These are phyloP conservation scores for Petroica traversi DNA, from an alignment of 2,113 vertebrate genomes.

Conservation along the genomic window DNA sequence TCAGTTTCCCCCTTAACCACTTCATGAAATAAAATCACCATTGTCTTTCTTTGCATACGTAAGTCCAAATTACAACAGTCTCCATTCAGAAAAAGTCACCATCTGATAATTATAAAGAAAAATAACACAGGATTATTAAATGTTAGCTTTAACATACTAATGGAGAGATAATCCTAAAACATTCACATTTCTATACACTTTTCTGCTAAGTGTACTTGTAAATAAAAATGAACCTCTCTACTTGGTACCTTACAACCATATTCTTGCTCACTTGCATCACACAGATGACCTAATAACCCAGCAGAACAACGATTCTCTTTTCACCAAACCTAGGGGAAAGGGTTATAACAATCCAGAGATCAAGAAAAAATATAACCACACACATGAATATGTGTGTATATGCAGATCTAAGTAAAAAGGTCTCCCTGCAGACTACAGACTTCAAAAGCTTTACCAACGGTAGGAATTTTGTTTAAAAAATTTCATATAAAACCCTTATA, in stretches of 20 bases:
- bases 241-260: background rate
- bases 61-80: background rate
- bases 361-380: background rate
- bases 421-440: background rate
- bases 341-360: background rate
- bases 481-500: background rate
- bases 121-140: background rate
- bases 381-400: fast-evolving
- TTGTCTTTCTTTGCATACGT: fast-evolving
- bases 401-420: background rate
- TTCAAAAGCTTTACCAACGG: background rate
- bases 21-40: background rate
- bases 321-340: background rate
- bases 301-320: background rate
- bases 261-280: background rate
- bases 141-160: background rate
- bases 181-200: background rate
- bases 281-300: background rate
- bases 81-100: background rate
- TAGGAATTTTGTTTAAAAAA: background rate
- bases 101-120: background rate
- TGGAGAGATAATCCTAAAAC: background rate
- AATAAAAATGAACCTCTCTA: background rate
- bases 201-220: background rate
- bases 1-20: background rate